Evolutionary conservation across 2,113 vertebrate genomes (phyloP).

Genomic region (Corynorhinus townsendii): DNA sequence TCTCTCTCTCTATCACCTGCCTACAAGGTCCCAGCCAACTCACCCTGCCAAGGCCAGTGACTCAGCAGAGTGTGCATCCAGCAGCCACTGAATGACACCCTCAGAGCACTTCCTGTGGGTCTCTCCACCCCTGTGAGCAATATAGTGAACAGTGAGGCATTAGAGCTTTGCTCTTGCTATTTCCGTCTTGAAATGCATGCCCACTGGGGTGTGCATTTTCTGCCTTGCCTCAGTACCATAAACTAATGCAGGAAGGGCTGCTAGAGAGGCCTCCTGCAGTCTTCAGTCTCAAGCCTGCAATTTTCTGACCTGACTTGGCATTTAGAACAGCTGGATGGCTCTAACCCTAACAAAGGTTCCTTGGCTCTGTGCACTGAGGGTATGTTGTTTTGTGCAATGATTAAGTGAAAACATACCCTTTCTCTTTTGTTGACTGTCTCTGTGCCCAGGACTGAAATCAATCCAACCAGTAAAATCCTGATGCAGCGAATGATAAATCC

Average conservation of each 20-base stretch:
- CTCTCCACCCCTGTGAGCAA: background rate
- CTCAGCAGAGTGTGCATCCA: constrained; percentile 52
- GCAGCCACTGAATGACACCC: constrained; percentile 11
- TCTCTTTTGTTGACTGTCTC: constrained; percentile 8
- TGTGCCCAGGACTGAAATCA: background rate
- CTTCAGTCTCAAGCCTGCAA: background rate
- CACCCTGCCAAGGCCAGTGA: constrained; percentile 66
- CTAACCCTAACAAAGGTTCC: background rate
- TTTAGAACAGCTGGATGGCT: background rate
- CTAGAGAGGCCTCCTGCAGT: background rate
- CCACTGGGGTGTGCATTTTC: fast-evolving
- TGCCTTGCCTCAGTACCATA: background rate
- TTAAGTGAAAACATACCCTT: background rate
- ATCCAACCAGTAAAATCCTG: background rate
- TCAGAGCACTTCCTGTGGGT: background rate
- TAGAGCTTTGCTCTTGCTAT: background rate
- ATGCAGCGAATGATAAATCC: background rate
- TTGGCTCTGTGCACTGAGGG: background rate
- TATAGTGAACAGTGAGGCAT: background rate
- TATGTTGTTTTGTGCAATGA: background rate
- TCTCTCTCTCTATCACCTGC: constrained; percentile 33
- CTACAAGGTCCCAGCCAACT: constrained; percentile 29
- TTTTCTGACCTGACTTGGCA: background rate
- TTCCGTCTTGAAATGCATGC: background rate
- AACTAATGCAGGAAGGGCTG: background rate